phyloP scores from a whole-genome alignment of 1,140 invertebrate genomes.

The Polypedilum pembai region DNA sequence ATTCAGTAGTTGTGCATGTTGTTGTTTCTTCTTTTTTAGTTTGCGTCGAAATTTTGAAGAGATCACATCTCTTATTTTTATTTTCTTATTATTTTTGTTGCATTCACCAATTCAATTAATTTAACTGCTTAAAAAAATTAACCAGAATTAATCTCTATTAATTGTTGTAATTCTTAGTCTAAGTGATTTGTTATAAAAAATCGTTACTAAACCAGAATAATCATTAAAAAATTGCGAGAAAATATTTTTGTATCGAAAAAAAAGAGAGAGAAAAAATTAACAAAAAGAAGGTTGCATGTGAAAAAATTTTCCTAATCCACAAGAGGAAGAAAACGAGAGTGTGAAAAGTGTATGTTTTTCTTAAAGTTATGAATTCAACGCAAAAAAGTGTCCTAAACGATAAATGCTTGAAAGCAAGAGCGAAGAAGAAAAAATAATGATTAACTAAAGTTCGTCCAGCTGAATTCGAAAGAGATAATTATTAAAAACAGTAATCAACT shows the following conservation, averaged over 20 bases:
- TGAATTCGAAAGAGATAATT: no score
- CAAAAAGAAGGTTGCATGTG: not conserved
- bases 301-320: no score
- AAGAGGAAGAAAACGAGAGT: no score
- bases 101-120: not conserved
- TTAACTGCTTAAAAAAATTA: conserved; percentile 5
- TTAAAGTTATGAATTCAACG: no score
- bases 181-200: conserved; percentile 6
- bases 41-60: not conserved
- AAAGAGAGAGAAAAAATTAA: not conserved
- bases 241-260: conserved; percentile 14
- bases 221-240: not conserved
- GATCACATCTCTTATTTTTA: conserved; percentile 19
- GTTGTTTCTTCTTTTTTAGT: not conserved
- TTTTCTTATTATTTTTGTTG: conserved; percentile 14
- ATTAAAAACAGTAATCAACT: no score
- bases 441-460: no score
- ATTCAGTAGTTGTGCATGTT: no score
- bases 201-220: not conserved
- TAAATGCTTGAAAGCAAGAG: no score
- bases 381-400: no score
- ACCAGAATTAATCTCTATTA: conserved; percentile 6
- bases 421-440: no score
- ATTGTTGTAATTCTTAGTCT: not conserved
- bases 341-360: no score